Evolutionary conservation across 2,797 vertebrate species (phyloP).

Genomic region (Pseudochirops cupreus): DNA sequence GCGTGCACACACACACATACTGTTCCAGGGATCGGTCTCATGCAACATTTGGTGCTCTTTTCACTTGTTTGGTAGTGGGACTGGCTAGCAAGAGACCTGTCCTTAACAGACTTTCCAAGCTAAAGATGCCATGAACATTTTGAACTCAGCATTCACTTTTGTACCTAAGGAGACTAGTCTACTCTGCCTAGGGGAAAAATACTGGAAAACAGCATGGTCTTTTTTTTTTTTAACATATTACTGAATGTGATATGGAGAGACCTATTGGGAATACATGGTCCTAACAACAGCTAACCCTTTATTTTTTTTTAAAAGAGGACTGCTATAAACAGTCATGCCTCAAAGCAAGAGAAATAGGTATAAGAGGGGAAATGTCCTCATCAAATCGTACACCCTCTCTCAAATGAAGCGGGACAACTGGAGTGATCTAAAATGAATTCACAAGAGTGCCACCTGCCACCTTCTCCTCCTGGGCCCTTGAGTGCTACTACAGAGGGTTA

Average conservation of each 20-base stretch:
- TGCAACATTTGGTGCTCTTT: constrained; percentile 78
- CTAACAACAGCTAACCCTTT: not conserved
- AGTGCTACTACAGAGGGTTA: not conserved
- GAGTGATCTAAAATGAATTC: not conserved
- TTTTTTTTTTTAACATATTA: not conserved
- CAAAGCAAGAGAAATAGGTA: not conserved
- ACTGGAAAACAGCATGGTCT: not conserved
- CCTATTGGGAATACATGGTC: not conserved
- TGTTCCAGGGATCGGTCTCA: constrained; percentile 40
- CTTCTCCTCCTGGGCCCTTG: not conserved
- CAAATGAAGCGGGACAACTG: not conserved
- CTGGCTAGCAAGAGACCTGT: constrained; percentile 23
- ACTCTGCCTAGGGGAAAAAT: not conserved
- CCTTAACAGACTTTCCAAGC: not conserved
- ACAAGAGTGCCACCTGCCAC: not conserved
- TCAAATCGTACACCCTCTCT: not conserved
- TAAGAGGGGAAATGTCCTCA: not conserved
- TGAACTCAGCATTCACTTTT: not conserved
- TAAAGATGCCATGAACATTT: not conserved
- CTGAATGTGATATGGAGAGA: not conserved
- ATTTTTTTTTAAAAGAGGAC: not conserved
- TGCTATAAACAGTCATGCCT: not conserved
- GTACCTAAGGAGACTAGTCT: not conserved
- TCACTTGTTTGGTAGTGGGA: constrained; percentile 78
- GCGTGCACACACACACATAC: too few relatives aligned